A percentile compares a stretch with the other conserved stretches of the same genome.
These are phyloP conservation scores for Zygogramma bicolorata DNA, from an alignment of 2,888 invertebrate species.

Conservation along the genomic window DNA sequence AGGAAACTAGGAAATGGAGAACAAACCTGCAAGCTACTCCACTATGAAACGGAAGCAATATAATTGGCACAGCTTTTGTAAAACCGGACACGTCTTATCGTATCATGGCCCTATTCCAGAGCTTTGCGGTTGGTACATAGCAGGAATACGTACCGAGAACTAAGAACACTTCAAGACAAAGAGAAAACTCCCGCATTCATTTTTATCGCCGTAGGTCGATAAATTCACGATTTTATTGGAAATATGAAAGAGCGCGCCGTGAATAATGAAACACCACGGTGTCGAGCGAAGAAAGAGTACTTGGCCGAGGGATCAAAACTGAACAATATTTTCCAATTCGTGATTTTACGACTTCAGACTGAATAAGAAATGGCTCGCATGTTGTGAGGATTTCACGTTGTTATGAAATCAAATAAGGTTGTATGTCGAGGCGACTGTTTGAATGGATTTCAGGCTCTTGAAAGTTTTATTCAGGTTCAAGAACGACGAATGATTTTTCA, in stretches of 20 bases:
- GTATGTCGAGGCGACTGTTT: not conserved
- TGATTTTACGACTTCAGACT: not conserved
- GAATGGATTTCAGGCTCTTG: not conserved
- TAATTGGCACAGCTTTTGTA: conserved; percentile 36
- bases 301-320: not conserved
- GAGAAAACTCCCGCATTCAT: conserved; percentile 26
- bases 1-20: conserved; percentile 15
- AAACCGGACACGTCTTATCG: conserved; percentile 41
- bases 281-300: not conserved
- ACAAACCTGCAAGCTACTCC: conserved; percentile 20
- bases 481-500: no score
- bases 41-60: conserved; percentile 29
- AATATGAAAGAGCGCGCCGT: not conserved
- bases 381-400: not conserved
- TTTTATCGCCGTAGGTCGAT: conserved; percentile 27
- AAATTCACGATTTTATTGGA: conserved; percentile 16
- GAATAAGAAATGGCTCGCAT: not conserved
- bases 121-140: conserved; percentile 35
- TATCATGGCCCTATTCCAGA: conserved; percentile 43
- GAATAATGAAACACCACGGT: not conserved
- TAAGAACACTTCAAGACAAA: conserved; percentile 31
- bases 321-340: not conserved
- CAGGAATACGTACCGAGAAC: conserved; percentile 39
- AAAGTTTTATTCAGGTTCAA: not conserved
- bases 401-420: not conserved